Evolutionary conservation across 1,140 invertebrate species (phyloP), one percentile per base, ranked within the genome.

Genomic region (Portunus trituberculatus): DNA sequence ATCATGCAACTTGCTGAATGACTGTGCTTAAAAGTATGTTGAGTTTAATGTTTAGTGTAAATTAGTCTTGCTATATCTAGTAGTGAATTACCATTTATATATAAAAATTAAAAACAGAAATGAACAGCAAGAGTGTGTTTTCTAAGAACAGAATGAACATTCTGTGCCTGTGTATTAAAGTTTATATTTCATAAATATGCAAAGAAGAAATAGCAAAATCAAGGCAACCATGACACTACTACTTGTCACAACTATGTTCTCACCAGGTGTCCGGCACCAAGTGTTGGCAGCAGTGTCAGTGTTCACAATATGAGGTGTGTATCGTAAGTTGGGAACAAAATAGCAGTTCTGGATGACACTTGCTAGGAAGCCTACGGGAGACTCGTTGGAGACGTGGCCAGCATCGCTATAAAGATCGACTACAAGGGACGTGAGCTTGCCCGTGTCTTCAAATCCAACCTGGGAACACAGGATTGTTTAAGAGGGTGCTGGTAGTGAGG

Each of bases 201-300:
- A 39, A 39, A 39, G 1, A 39, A 39, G 1, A 39, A 39, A 39
- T 39, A 39, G 39, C 39, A 39, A 39, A 39, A 39, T 39, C 6
- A 39, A 6, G 39, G 39, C 39, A 39, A 39, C 39, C 39, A 39
- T 39, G 6, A 39, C 39, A 39, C 39, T 6, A 39, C 39, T 39
- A 39, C 39, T 39, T 39, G 39, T 39, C 39, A 39, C 39, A 59
- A 12, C 52, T 12, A 10, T 10, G 16, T 59, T 29, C 45, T 90
- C 29, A 96, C 97, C 96, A 28, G 96, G 96, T 67, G 96, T 96
- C 59, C 96, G 89, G 46, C 93, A 95, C n/a, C 86, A 93, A 4
- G 96, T 96, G n/a, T 96, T 93, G 32, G 96, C 93, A 29, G 96
- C 87, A 92, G 94, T 96, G 93, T 97, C 96, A 28, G 96, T 96